A percentile compares a stretch with the other conserved stretches of the same genome.
These are phyloP conservation scores for Thamnophis sirtalis DNA, from an alignment of 2,113 vertebrate genomes.

Conservation along the genomic window DNA sequence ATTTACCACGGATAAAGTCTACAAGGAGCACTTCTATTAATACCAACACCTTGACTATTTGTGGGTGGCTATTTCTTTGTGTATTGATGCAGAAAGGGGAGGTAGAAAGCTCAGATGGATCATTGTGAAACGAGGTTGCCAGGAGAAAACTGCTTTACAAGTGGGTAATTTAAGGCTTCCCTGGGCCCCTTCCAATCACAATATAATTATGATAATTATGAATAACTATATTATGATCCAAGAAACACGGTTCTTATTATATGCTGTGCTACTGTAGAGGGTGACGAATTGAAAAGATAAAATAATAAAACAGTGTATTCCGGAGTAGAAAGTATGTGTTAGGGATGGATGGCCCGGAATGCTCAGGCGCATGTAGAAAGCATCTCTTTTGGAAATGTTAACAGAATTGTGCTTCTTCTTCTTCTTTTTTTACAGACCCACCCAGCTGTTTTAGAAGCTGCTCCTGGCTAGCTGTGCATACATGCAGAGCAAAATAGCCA, in stretches of 20 bases:
- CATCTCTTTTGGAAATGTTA: neutral
- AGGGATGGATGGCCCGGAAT: neutral
- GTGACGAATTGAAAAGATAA: conserved; percentile 7
- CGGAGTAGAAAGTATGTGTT: neutral
- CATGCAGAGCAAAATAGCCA: neutral
- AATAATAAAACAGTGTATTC: neutral
- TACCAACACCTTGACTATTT: neutral
- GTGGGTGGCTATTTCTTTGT: conserved; percentile 12
- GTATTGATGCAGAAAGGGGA: neutral
- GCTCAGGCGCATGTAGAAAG: neutral
- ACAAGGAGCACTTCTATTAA: conserved; percentile 7
- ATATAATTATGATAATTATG: conserved; percentile 20
- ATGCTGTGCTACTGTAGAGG: conserved; percentile 7
- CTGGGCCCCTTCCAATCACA: conserved; percentile 39
- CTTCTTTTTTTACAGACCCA: neutral
- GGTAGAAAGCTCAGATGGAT: neutral
- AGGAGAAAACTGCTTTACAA: conserved; percentile 45
- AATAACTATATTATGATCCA: conserved; percentile 26
- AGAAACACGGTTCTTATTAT: neutral
- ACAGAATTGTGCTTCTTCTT: neutral
- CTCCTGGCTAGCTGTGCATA: neutral
- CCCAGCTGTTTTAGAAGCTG: neutral
- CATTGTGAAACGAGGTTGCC: conserved; percentile 15
- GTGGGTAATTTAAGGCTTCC: conserved; percentile 54
- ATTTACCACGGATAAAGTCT: neutral